phyloP scores from a whole-genome alignment of 2,113 vertebrate genomes.

The Esox niger region DNA sequence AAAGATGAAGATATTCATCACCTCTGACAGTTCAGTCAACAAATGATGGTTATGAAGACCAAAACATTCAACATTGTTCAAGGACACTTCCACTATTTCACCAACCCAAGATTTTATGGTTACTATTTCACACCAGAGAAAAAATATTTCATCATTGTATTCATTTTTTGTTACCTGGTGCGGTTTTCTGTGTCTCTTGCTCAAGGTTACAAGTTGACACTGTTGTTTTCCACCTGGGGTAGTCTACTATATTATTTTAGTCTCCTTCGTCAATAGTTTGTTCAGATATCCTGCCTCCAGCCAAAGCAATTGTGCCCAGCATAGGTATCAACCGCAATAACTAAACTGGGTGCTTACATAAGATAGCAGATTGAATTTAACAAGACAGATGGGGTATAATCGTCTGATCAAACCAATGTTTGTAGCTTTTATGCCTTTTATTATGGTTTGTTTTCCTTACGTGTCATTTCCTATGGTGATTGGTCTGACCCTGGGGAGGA shows the following conservation, averaged over 20 bases:
- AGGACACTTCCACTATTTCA: too few species aligned
- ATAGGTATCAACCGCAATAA: constrained; percentile 37
- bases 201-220: background rate
- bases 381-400: constrained; percentile 98
- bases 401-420: constrained; percentile 95
- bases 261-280: constrained; percentile 2
- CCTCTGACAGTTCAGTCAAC: too few species aligned
- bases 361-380: constrained; percentile 96
- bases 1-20: too few species aligned
- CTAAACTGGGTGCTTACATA: constrained; percentile 49
- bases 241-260: background rate
- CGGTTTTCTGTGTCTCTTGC: background rate
- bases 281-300: constrained; percentile 30
- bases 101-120: too few species aligned
- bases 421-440: constrained; percentile 91
- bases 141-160: background rate
- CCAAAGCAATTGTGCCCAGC: constrained; percentile 31
- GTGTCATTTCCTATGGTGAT: constrained; percentile 76
- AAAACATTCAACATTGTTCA: too few species aligned
- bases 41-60: too few species aligned
- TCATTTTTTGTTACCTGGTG: background rate
- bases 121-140: too few species aligned
- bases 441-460: constrained; percentile 92
- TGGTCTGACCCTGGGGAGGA: constrained; percentile 66
- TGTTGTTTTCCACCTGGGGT: background rate